Conservation (phyloP, 2,888 invertebrate species). For the Salpingus planirostris region DNA sequence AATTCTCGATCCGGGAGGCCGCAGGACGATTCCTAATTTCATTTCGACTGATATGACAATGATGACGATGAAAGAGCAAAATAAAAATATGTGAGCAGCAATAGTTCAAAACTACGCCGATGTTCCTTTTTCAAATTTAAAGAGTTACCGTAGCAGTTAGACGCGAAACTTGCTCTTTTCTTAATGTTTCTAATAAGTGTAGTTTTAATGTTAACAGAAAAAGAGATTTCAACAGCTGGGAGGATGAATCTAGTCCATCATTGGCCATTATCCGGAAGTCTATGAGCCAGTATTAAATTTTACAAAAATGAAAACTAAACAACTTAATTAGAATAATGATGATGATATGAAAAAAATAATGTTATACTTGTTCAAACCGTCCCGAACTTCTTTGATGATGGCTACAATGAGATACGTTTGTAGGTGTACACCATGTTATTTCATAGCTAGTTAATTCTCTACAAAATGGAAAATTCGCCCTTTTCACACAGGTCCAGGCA, state of each 20-base stretch:
- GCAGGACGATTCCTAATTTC: too few species aligned
- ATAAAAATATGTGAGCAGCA: constrained; percentile 1
- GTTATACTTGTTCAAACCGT: constrained; percentile 39
- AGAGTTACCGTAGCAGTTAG: constrained; percentile 16
- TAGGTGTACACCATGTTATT: constrained; percentile 34
- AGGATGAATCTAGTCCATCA: constrained; percentile 39
- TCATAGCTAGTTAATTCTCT: constrained; percentile 23
- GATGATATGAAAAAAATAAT: constrained; percentile 13
- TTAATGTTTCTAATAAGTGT: constrained; percentile 10
- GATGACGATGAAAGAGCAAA: background rate
- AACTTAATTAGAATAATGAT: too few species aligned
- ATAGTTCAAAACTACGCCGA: constrained; percentile 9
- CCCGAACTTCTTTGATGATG: constrained; percentile 34
- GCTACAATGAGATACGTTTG: constrained; percentile 30
- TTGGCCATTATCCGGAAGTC: constrained; percentile 34
- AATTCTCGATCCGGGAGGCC: background rate
- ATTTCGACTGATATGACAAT: background rate
- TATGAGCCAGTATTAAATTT: constrained; percentile 36
- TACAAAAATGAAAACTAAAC: background rate
- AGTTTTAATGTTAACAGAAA: constrained; percentile 7
- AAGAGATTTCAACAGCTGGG: constrained; percentile 26
- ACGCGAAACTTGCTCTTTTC: constrained; percentile 4
- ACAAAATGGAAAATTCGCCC: constrained; percentile 5
- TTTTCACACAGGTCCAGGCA: constrained; percentile 3
- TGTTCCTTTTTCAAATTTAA: constrained; percentile 11